Conservation (phyloP, 2,797 vertebrate genomes). For the Melanogrammus aeglefinus region DNA sequence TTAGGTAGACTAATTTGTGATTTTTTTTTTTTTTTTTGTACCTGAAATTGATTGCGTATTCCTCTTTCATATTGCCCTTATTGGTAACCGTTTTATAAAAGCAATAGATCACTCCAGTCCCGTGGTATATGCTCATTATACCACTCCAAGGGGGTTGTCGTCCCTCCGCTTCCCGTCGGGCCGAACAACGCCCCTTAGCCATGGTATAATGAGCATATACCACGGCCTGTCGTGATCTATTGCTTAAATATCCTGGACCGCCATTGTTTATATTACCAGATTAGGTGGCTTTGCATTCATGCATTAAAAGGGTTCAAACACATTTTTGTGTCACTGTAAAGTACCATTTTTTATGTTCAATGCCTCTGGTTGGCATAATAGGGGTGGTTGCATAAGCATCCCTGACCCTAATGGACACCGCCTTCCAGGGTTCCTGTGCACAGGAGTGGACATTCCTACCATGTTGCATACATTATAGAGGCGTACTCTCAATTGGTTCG, state of each 20-base stretch:
- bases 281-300: background rate
- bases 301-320: background rate
- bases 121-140: too few relatives aligned
- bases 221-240: too few relatives aligned
- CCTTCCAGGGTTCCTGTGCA: slow-evolving; percentile 1
- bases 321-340: slow-evolving; percentile 10
- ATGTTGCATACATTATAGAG: slow-evolving; percentile 19
- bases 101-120: too few relatives aligned
- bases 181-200: too few relatives aligned
- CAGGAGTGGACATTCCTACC: slow-evolving; percentile 21
- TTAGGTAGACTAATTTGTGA: too few relatives aligned
- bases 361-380: slow-evolving; percentile 8
- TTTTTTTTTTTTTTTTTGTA: too few relatives aligned
- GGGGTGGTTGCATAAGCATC: slow-evolving; percentile 15
- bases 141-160: too few relatives aligned
- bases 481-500: background rate
- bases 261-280: background rate
- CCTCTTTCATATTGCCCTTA: too few relatives aligned
- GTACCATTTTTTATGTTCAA: background rate
- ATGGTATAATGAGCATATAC: too few relatives aligned
- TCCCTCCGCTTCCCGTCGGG: too few relatives aligned
- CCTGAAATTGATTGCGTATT: too few relatives aligned
- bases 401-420: slow-evolving; percentile 15
- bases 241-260: background rate
- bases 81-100: too few relatives aligned